These are phyloP conservation scores for Mustela nigripes DNA, from an alignment of 2,113 vertebrate species.

Conservation along the genomic window DNA sequence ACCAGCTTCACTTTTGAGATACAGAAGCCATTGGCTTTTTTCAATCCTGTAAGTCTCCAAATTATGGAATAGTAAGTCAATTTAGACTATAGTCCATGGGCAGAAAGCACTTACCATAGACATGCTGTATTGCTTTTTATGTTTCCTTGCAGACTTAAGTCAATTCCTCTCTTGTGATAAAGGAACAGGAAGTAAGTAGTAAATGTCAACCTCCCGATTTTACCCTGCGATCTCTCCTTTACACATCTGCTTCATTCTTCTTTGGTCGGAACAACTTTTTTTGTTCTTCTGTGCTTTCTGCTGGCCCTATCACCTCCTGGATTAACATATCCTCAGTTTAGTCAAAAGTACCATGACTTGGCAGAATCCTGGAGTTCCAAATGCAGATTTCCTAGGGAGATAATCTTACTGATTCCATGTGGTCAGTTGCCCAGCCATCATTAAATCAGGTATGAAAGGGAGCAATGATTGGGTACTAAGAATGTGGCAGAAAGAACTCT, in stretches of 20 bases:
- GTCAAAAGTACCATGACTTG: conserved; percentile 1
- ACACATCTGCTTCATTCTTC: neutral
- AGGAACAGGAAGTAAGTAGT: conserved; percentile 7
- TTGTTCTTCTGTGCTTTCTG: conserved; percentile 11
- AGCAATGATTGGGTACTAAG: neutral
- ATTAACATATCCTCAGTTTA: neutral
- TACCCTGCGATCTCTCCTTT: conserved; percentile 25
- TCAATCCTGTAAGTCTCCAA: neutral
- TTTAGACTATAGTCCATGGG: neutral
- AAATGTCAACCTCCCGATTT: neutral
- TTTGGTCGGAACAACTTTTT: neutral
- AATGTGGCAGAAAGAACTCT: neutral
- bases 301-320: neutral
- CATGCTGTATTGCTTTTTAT: neutral
- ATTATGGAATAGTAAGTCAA: neutral
- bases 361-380: neutral
- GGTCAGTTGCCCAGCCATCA: neutral
- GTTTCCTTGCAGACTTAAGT: neutral
- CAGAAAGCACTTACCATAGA: conserved; percentile 24
- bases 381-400: neutral
- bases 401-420: neutral
- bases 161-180: neutral
- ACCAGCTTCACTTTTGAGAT: neutral
- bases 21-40: neutral
- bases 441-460: neutral